phyloP scores from a whole-genome alignment of 1,140 invertebrate species.

The Calliopsis andreniformis region DNA sequence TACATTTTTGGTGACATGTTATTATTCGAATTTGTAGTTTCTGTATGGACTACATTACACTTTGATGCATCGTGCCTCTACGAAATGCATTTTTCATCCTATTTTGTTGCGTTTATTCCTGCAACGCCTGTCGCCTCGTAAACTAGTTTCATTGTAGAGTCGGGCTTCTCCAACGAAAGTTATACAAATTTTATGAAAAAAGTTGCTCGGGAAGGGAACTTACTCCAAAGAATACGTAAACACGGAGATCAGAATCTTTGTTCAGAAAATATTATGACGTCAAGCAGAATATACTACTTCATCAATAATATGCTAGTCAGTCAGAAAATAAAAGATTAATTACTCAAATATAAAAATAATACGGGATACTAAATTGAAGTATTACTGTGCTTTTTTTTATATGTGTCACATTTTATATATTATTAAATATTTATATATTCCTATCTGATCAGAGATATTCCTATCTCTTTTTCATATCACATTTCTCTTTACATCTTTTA shows the following conservation, averaged over 20 bases:
- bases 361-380: too few species aligned
- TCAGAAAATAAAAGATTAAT: neutral
- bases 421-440: too few species aligned
- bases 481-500: too few species aligned
- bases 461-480: too few species aligned
- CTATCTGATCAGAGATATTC: too few species aligned
- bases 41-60: neutral
- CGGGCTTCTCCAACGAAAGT: neutral
- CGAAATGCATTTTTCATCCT: slow-evolving; percentile 11
- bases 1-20: neutral
- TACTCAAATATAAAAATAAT: too few species aligned
- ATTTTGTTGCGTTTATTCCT: slow-evolving; percentile 6
- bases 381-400: too few species aligned
- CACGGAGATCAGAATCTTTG: slow-evolving; percentile 3
- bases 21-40: neutral
- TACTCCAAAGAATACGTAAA: slow-evolving; percentile 6
- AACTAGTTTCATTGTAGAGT: slow-evolving; percentile 3
- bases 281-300: neutral
- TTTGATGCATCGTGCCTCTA: neutral
- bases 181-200: slow-evolving; percentile 25
- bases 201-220: neutral
- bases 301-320: too few species aligned
- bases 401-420: too few species aligned
- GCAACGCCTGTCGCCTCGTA: neutral
- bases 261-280: neutral